Percentiles rank a stretch among this genome's conserved stretches.
These are phyloP conservation scores for Tetramorium simillimum DNA, from an alignment of 1,140 invertebrate genomes.

Conservation along the genomic window DNA sequence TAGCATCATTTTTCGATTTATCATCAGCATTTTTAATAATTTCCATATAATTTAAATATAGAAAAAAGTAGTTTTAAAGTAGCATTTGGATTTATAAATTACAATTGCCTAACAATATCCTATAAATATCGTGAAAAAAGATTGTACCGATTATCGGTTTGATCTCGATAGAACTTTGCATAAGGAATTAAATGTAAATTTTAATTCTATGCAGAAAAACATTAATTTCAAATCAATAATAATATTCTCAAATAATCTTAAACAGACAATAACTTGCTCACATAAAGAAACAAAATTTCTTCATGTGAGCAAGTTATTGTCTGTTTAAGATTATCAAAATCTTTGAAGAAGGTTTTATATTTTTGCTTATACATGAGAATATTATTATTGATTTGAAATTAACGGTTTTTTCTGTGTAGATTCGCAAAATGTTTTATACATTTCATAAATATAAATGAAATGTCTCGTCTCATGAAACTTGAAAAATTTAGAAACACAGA, in stretches of 20 bases:
- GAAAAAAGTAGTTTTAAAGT: not conserved
- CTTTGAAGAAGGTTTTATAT: too few species aligned
- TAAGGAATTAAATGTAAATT: constrained; percentile 4
- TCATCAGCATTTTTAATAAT: not conserved
- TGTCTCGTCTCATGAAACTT: not conserved
- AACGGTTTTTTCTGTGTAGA: too few species aligned
- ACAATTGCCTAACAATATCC: not conserved
- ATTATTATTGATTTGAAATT: too few species aligned
- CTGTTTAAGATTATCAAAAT: too few species aligned
- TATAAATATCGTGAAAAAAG: not conserved
- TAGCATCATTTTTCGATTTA: too few species aligned
- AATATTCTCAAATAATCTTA: too few species aligned
- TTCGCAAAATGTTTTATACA: not conserved
- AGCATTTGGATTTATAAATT: not conserved
- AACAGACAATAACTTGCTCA: too few species aligned
- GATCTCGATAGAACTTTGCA: not conserved
- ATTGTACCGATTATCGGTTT: not conserved
- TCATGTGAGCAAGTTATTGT: too few species aligned
- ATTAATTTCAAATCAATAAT: too few species aligned
- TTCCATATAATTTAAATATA: not conserved
- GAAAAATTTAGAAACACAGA: not conserved
- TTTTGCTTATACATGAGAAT: too few species aligned
- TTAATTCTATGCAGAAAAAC: too few species aligned
- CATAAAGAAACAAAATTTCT: too few species aligned
- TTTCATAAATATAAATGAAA: not conserved